phyloP scores from a whole-genome alignment of 1,140 invertebrate species.

The Archegozetes longisetosus region DNA sequence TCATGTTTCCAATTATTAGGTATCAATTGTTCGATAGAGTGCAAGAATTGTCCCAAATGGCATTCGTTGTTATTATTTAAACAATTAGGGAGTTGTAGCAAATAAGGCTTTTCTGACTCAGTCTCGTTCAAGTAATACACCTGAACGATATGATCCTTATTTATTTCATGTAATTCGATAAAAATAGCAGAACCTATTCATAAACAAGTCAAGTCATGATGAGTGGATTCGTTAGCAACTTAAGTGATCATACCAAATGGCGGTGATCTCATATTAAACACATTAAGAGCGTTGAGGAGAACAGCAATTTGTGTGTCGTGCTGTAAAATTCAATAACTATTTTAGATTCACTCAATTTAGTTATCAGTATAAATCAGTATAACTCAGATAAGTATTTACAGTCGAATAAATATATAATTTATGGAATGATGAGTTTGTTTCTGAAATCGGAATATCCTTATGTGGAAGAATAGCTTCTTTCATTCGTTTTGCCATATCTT shows the following conservation, averaged over 20 bases:
- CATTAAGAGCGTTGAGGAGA: slow-evolving; percentile 14
- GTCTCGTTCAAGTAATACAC: slow-evolving; percentile 15
- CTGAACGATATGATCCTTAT: neutral
- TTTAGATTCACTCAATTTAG: neutral
- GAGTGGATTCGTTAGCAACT: no score
- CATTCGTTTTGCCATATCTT: slow-evolving; percentile 3
- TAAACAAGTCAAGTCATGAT: no score
- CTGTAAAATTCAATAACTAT: neutral
- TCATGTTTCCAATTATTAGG: slow-evolving; percentile 7
- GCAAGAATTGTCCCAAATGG: neutral
- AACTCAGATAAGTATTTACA: neutral
- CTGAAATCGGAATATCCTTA: neutral
- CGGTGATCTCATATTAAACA: slow-evolving; percentile 2
- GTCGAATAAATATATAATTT: slow-evolving; percentile 42
- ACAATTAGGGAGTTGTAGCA: neutral
- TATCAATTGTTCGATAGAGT: slow-evolving; percentile 3
- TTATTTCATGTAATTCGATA: slow-evolving; percentile 11
- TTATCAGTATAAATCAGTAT: no score
- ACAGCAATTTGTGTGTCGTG: slow-evolving; percentile 15
- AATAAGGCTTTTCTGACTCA: neutral
- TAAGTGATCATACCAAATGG: slow-evolving; percentile 14
- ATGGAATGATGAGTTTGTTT: neutral
- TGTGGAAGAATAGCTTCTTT: neutral
- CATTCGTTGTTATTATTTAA: neutral
- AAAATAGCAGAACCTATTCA: slow-evolving; percentile 9